Base-by-base conservation (phyloP, 1,140 invertebrate species). In the Panulirus ornatus region DNA sequence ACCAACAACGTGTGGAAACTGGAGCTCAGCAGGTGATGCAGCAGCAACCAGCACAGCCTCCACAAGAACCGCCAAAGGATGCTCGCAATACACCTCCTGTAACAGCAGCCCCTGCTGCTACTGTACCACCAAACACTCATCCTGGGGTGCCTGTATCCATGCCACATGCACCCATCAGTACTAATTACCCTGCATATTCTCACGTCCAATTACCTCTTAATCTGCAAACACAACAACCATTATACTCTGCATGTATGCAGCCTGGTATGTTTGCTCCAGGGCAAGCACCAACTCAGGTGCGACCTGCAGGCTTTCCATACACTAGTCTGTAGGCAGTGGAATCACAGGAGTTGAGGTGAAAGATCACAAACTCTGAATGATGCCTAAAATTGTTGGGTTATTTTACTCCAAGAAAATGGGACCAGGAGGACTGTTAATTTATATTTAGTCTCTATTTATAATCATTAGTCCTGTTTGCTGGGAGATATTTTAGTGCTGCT, bases 181-280 rank as follows among this genome's bases (percentile, higher is more conserved):
- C 76, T 27, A 91, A 91, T 51, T 92, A 92, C 83, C 90, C 88
- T 22, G 63, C 92, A 34, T 92, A 92, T 66, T 91, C 90, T 47
- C 92, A 92, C 38, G 92, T 92, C 16, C 92, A 92, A 70, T 73
- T 92, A 38, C 92, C 92, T 27, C 90, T 92, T 19, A 92, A 92
- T 47, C 47, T 92, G 5, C 92, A 92, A 70, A 90, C 92, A 22
- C 92, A 92, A 51, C 92, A 92, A 42, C 92, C 92, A 27, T 71
- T 92, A 27, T 92, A 92, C 66, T 91, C 92, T 6, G 92, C 92
- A n/a, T 92, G 92, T 76, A 92, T 92, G 92, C 92, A 92, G 47
- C 92, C 92, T 22, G 90, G 90, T 14, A 88, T 91, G 63, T 91
- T 91, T 78, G 90, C 92, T 14, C 88, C 88, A 36, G 89, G 90